Base-by-base conservation (phyloP, 2,113 vertebrate species). In the Rattus rattus region DNA sequence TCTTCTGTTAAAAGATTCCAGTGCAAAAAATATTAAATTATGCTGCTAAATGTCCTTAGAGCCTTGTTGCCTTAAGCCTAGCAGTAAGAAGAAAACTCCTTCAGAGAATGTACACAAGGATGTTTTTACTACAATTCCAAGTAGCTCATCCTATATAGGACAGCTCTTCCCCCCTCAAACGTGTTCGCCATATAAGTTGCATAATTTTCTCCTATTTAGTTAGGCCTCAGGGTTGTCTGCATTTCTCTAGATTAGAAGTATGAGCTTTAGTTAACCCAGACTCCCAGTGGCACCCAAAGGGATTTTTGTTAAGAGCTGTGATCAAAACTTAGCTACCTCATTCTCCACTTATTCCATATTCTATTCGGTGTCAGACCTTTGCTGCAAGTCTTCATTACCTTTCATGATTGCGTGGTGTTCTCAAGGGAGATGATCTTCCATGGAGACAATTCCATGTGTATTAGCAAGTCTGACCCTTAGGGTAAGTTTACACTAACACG, bases 391-490 rank as follows among this genome's bases (percentile, higher is more conserved):
- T 95, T 90, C 92, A 94, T 89, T 97, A 92, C 95, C 95, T 95
- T 89, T 96, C 94, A 91, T 94, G 97, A 97, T 96, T 97, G 94
- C 73, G 79, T 94, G 54, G 69, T 94, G 92, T 97, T 97, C 97
- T 97, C 96, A 30, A 75, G 92, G 94, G 97, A 96, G 49, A 59
- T 76, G n/a, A 73, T 89, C 43, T 30, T 96, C 88, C 86, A 69
- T 83, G 96, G 95, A 95, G 97, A 92, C 91, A 97, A 97, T 98
- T 97, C 97, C 95, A 96, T 77, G 91, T 90, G 87, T 87, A 97
- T 97, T 97, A 97, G 96, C 96, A 97, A 98, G 95, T 92, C 90
- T 97, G 90, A 91, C 95, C 94, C 94, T 96, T 95, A 97, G 96
- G 94, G 88, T 97, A 89, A 93, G 91, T 96, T 97, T 97, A 91